A percentile compares a stretch with the other conserved stretches of the same genome.
phyloP scores from a whole-genome alignment of 35 echinoderm and acorn worm species.

The Nesometra sesokonis region DNA sequence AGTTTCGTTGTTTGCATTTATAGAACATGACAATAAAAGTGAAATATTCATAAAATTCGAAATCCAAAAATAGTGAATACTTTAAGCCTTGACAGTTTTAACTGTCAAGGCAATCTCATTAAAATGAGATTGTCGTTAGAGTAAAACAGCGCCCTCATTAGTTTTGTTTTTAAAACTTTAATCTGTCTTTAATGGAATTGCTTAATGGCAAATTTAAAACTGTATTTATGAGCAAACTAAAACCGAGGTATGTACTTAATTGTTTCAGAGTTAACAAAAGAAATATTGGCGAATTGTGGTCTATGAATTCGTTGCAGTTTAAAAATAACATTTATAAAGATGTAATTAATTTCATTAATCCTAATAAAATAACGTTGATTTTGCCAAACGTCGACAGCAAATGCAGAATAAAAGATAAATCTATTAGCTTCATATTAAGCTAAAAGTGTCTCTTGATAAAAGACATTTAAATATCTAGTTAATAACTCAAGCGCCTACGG shows the following conservation, averaged over 20 bases:
- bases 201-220: not conserved
- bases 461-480: not conserved
- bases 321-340: not conserved
- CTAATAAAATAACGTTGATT: not conserved
- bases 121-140: no score
- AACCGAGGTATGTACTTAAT: not conserved
- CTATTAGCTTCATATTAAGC: not conserved
- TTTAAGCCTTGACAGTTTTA: no score
- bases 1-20: no score
- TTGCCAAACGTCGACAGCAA: not conserved
- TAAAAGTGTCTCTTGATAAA: not conserved
- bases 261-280: not conserved
- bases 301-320: not conserved
- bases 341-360: not conserved
- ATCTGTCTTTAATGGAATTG: not conserved
- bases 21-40: no score
- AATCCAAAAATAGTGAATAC: no score
- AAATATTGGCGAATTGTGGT: not conserved
- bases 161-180: not conserved
- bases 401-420: not conserved
- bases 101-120: no score
- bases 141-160: not conserved
- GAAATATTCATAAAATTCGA: no score
- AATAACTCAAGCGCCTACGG: not conserved
- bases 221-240: not conserved